A percentile compares a stretch with the other conserved stretches of the same genome.
phyloP scores from a whole-genome alignment of 2,888 invertebrate species.

The Amphipyra berbera region DNA sequence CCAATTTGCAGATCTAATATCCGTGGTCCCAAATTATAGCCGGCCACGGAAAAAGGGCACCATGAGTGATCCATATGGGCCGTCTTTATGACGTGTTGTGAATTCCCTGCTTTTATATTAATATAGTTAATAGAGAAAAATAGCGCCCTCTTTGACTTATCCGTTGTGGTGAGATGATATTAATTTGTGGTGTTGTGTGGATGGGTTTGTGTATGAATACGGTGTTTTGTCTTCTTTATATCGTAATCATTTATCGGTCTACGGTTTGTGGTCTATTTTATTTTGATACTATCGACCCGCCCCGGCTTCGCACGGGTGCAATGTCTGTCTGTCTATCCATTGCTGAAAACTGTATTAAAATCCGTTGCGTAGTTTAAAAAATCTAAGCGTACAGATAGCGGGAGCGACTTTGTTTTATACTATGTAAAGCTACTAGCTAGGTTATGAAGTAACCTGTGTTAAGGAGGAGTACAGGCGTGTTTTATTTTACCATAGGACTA shows the following conservation, averaged over 20 bases:
- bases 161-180: constrained; percentile 48
- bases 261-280: constrained; percentile 16
- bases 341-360: too few relatives aligned
- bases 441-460: too few relatives aligned
- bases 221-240: constrained; percentile 45
- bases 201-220: constrained; percentile 51
- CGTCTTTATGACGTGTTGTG: constrained; percentile 70
- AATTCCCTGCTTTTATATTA: constrained; percentile 59
- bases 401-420: too few relatives aligned
- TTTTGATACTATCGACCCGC: constrained; percentile 9
- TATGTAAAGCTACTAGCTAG: too few relatives aligned
- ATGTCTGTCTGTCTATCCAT: too few relatives aligned
- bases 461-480: too few relatives aligned
- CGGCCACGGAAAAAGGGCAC: constrained; percentile 64
- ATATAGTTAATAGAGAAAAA: constrained; percentile 66
- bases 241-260: not conserved
- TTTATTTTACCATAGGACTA: too few relatives aligned
- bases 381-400: too few relatives aligned
- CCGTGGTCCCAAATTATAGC: constrained; percentile 75
- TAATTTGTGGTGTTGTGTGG: constrained; percentile 50
- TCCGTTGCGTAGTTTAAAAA: too few relatives aligned
- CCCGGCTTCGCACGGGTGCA: too few relatives aligned
- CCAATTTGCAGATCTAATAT: constrained; percentile 88
- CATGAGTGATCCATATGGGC: constrained; percentile 74
- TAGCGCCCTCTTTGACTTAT: constrained; percentile 54